A percentile compares a stretch with the other conserved stretches of the same genome.
Evolutionary conservation across 2,888 invertebrate genomes (phyloP).

Genomic region (Xanthorhoe designata): DNA sequence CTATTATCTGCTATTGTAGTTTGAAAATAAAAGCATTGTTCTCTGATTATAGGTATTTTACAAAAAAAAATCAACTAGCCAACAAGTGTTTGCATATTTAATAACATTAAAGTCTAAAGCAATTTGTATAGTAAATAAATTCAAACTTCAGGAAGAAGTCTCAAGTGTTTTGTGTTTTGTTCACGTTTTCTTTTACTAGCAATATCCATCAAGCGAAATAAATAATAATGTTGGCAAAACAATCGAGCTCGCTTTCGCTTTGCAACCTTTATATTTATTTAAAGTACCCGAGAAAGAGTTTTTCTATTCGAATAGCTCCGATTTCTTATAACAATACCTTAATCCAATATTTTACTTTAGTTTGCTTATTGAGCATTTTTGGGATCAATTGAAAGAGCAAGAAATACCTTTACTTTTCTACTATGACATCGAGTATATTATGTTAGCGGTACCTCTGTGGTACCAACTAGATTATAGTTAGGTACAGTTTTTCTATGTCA

Average conservation of each 20-base stretch:
- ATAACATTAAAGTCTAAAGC: slow-evolving; percentile 18
- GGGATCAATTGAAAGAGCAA: not conserved
- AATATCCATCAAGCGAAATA: slow-evolving; percentile 62
- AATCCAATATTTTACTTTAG: too few relatives aligned
- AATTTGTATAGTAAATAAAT: slow-evolving; percentile 29
- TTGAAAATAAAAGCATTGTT: not conserved
- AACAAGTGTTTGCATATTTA: not conserved
- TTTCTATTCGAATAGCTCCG: not conserved
- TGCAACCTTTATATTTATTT: slow-evolving; percentile 10
- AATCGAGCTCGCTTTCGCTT: slow-evolving; percentile 50
- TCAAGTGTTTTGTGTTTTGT: slow-evolving; percentile 34
- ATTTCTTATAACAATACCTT: not conserved
- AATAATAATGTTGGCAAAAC: slow-evolving; percentile 52
- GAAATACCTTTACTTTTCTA: too few relatives aligned
- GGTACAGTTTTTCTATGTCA: too few relatives aligned
- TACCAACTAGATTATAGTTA: too few relatives aligned
- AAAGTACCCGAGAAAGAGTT: not conserved
- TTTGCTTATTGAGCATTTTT: not conserved
- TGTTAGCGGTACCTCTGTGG: too few relatives aligned
- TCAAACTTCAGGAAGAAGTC: slow-evolving; percentile 27
- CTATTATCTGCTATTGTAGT: too few relatives aligned
- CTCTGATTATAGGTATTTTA: too few relatives aligned
- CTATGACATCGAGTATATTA: too few relatives aligned
- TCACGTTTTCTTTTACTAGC: slow-evolving; percentile 46
- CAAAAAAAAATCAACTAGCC: too few relatives aligned